These are phyloP conservation scores for Calameuta filiformis DNA, from an alignment of 2,888 invertebrate genomes.

Conservation along the genomic window DNA sequence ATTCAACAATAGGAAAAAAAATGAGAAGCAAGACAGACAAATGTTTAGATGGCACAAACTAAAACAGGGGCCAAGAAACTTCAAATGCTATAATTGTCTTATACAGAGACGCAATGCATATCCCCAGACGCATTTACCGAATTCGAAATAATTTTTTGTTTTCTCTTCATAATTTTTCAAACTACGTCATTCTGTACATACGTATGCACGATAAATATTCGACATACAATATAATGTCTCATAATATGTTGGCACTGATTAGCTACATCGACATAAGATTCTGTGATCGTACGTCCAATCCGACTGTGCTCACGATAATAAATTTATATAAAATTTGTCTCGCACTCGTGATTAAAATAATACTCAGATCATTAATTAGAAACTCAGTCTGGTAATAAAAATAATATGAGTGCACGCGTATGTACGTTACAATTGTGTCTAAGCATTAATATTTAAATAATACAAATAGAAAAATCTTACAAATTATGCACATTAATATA, in stretches of 20 bases:
- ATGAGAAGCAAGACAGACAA: background rate
- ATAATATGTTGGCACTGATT: background rate
- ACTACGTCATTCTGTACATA: background rate
- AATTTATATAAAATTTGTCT: background rate
- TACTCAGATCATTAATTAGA: constrained; percentile 35
- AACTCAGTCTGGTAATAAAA: constrained; percentile 41
- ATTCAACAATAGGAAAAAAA: background rate
- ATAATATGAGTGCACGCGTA: constrained; percentile 22
- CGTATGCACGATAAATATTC: background rate
- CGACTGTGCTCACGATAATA: background rate
- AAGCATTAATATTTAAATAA: constrained; percentile 31
- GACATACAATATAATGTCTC: background rate
- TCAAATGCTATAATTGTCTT: background rate
- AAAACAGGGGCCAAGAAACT: background rate
- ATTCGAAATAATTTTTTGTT: background rate
- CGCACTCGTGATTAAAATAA: constrained; percentile 23
- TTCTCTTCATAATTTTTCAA: background rate
- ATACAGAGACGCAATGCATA: background rate
- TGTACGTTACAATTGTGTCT: background rate
- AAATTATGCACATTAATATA: constrained; percentile 31
- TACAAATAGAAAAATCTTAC: constrained; percentile 38
- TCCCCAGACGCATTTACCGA: background rate
- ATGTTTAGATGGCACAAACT: background rate
- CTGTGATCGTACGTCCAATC: background rate
- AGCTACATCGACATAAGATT: background rate